A percentile compares a stretch with the other conserved stretches of the same genome.
These are phyloP conservation scores for Pelmatolapia mariae DNA, from an alignment of 2,113 vertebrate species.

Conservation along the genomic window DNA sequence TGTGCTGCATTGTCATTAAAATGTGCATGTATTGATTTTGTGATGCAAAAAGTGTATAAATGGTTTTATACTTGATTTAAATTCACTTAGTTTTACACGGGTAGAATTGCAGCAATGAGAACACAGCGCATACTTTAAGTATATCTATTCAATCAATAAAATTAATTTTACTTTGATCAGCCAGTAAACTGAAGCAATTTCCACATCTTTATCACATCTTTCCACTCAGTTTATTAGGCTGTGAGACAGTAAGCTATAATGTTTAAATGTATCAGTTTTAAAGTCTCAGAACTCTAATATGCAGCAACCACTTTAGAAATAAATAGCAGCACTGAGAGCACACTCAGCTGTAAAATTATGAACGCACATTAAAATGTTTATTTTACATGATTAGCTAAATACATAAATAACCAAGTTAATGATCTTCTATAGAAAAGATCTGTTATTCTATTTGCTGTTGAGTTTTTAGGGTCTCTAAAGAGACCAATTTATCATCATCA, in stretches of 20 bases:
- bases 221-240: not conserved
- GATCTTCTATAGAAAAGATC: not conserved
- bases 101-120: not conserved
- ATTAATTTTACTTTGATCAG: not conserved
- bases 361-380: not conserved
- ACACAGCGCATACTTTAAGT: not conserved
- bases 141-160: not conserved
- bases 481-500: not conserved
- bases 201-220: not conserved
- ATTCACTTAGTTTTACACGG: not conserved
- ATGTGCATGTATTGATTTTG: not conserved
- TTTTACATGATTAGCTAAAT: not conserved
- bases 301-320: not conserved
- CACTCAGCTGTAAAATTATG: not conserved
- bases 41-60: not conserved
- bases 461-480: not conserved
- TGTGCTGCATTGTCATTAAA: not conserved
- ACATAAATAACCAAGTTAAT: not conserved
- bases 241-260: not conserved
- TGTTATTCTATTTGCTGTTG: not conserved
- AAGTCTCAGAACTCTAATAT: not conserved
- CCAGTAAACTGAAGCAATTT: not conserved
- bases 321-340: not conserved
- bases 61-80: not conserved
- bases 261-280: not conserved